phyloP scores from a whole-genome alignment of 2,797 vertebrate genomes.

The Cyclura pinguis region DNA sequence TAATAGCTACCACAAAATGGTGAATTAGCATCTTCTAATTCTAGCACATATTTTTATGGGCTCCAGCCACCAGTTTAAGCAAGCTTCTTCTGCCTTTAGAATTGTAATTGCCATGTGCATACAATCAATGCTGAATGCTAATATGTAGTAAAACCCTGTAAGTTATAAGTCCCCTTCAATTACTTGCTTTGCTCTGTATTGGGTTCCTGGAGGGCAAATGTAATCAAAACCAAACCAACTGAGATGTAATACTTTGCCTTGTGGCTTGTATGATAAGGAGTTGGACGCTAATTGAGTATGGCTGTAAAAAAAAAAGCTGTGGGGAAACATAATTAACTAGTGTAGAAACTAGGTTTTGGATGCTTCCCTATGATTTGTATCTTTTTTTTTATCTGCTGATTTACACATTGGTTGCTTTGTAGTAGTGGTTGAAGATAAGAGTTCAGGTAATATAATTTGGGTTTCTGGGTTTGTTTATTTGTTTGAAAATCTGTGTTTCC shows the following conservation, averaged over 20 bases:
- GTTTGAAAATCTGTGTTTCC: constrained; percentile 14
- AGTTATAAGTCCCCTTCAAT: constrained; percentile 32
- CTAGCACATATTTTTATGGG: constrained; percentile 21
- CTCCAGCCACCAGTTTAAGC: constrained; percentile 32
- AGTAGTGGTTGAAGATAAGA: constrained; percentile 48
- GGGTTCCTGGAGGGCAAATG: background rate
- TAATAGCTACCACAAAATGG: constrained; percentile 29
- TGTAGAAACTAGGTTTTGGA: constrained; percentile 53
- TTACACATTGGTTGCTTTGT: constrained; percentile 32
- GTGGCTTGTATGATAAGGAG: constrained; percentile 42
- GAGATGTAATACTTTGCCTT: constrained; percentile 47
- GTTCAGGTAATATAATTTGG: constrained; percentile 47
- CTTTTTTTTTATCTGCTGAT: constrained; percentile 15
- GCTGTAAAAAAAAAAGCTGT: constrained; percentile 17
- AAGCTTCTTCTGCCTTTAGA: background rate
- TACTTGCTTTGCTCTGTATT: constrained; percentile 26
- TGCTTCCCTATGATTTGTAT: constrained; percentile 5
- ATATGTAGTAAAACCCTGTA: constrained; percentile 3
- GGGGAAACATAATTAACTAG: constrained; percentile 57
- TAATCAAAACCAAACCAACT: constrained; percentile 37
- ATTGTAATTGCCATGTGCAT: background rate
- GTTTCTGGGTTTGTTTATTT: constrained; percentile 16
- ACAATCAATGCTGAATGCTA: constrained; percentile 27
- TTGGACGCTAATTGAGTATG: constrained; percentile 25
- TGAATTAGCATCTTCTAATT: constrained; percentile 42